Evolutionary conservation across 2,113 vertebrate genomes (phyloP).

Genomic region (Apistogramma diplotaenia): DNA sequence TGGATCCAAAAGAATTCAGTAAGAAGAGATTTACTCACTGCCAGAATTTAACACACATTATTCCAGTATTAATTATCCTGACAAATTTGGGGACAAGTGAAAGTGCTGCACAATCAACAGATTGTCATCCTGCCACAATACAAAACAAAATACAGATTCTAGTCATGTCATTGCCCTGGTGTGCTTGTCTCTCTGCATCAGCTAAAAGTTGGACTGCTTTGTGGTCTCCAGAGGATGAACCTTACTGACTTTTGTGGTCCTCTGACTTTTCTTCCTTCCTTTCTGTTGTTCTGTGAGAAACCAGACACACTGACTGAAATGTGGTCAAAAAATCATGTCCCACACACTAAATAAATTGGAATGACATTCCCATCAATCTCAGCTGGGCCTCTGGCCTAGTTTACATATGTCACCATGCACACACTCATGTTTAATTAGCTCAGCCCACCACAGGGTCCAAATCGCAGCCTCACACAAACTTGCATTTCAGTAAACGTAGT

Average conservation of each 20-base stretch:
- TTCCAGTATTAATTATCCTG: background rate
- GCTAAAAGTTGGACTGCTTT: background rate
- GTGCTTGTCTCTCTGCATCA: background rate
- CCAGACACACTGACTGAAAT: background rate
- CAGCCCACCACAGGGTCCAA: background rate
- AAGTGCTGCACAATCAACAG: background rate
- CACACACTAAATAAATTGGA: background rate
- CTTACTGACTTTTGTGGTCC: background rate
- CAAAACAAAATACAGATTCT: background rate
- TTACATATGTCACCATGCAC: background rate
- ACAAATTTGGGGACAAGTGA: background rate
- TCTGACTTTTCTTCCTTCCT: background rate
- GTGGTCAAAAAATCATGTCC: rapidly evolving
- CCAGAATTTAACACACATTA: background rate
- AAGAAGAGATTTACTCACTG: background rate
- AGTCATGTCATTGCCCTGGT: background rate
- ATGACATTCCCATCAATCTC: background rate
- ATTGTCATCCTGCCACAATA: background rate
- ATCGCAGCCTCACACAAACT: background rate
- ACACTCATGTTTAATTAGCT: background rate
- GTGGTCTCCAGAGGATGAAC: background rate
- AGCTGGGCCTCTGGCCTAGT: background rate
- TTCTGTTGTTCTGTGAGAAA: background rate
- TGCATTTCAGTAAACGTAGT: background rate
- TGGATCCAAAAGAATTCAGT: background rate